phyloP scores from a whole-genome alignment of 2,888 invertebrate genomes.

The Agriopis aurantiaria region DNA sequence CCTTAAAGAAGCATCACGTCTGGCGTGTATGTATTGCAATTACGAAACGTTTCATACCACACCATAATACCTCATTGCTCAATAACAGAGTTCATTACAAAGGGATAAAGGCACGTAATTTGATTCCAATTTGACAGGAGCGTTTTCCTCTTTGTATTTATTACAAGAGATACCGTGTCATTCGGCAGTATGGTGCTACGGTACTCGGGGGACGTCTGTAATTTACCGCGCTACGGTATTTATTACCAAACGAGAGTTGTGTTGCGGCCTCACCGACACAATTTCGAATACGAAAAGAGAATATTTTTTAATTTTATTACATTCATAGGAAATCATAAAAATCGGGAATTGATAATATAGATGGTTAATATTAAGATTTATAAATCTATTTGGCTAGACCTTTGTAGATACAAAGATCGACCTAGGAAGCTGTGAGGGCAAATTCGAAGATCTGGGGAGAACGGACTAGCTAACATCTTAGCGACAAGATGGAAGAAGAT shows the following conservation, averaged over 20 bases:
- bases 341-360: not conserved
- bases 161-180: conserved; percentile 29
- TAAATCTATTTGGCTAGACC: not conserved
- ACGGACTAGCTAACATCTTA: too few relatives aligned
- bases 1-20: too few relatives aligned
- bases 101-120: conserved; percentile 42
- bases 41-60: conserved; percentile 1
- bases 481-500: too few relatives aligned
- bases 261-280: conserved; percentile 11
- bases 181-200: conserved; percentile 23
- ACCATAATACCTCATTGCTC: conserved; percentile 24
- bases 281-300: conserved; percentile 10
- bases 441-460: too few relatives aligned
- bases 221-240: conserved; percentile 32
- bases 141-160: conserved; percentile 38
- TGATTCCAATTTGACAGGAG: conserved; percentile 42
- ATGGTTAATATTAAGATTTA: not conserved
- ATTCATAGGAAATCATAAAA: not conserved
- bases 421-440: too few relatives aligned
- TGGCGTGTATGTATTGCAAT: not conserved
- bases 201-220: conserved; percentile 30
- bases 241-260: conserved; percentile 26
- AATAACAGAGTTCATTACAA: conserved; percentile 40
- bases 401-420: not conserved
- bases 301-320: conserved; percentile 11